phyloP scores from a whole-genome alignment of 2,888 invertebrate species.

The Stegophylla sp. region DNA sequence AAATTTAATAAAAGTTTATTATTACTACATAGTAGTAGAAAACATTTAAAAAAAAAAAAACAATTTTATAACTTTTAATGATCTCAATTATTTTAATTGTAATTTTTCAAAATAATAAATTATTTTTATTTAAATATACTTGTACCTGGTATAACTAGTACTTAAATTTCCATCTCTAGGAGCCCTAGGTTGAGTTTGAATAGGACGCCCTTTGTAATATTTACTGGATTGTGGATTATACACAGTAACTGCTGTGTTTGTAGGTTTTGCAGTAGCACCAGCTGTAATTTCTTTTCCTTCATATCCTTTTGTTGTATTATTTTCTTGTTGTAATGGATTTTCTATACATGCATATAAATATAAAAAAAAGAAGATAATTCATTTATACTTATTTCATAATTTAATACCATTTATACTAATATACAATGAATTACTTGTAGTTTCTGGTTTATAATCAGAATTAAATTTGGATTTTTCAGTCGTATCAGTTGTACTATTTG shows the following conservation, averaged over 20 bases:
- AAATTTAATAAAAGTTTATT: no score
- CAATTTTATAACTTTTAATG: no score
- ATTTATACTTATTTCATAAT: background rate
- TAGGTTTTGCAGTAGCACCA: slow-evolving; percentile 8
- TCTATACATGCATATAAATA: background rate
- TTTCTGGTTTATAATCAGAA: background rate
- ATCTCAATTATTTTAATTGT: no score
- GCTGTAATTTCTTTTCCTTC: slow-evolving; percentile 19
- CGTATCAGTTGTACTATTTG: background rate
- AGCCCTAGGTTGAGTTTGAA: slow-evolving; percentile 44
- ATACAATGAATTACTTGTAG: slow-evolving; percentile 29
- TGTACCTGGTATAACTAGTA: slow-evolving; percentile 40
- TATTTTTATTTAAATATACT: no score
- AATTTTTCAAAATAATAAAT: no score
- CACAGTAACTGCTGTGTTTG: background rate
- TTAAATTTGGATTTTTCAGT: slow-evolving; percentile 12
- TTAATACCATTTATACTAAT: background rate
- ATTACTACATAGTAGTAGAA: no score
- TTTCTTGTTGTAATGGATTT: slow-evolving; percentile 20
- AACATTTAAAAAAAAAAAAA: no score
- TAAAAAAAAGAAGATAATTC: background rate
- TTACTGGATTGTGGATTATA: slow-evolving; percentile 34
- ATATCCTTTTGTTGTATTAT: background rate
- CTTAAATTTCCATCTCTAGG: slow-evolving; percentile 38
- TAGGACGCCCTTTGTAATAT: slow-evolving; percentile 50